Evolutionary conservation across 30 jellyfish, hydroid and myxozoan genomes (phyloP), one percentile per base, ranked within the genome.

Genomic region (Aurelia sp.): DNA sequence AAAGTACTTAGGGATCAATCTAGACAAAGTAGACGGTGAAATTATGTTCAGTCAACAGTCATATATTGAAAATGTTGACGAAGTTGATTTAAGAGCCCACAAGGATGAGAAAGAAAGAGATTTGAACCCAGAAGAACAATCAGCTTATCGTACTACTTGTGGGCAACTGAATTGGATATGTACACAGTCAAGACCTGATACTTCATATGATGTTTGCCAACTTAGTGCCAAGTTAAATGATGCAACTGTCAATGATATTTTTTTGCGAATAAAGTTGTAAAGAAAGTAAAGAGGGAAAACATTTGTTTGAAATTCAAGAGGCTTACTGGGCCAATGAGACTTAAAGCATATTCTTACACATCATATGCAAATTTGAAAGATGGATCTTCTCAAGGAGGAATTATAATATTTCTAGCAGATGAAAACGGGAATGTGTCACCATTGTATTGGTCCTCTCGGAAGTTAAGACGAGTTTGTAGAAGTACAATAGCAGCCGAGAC

Each of bases 401-500:
- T 0, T 4, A 37, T 37, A 4, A 37, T 37, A 37, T 37, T 37
- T 37, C 48, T 37, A 6, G 48, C 48, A 37, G 48, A 37, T 37
- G 48, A 37, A 37, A 37, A 37, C 1, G 48, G 48, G 48, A 37
- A 4, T 8, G 6, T 37, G 3, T 37, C 48, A 37, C 48, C 48
- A 37, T 37, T 37, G 9, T 37, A 19, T 48, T 73, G 85, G 85
- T 48, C 71, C 0, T 48, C 71, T 30, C 74, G 85, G 48, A 73
- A 51, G 70, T 73, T 73, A 74, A 51, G 85, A 48, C 73, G 85
- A 41, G 85, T 73, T 73, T 51, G 70, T 57, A 73, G 85, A 73
- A 73, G 85, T 73, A 73, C 85, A 48, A 73, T 73, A 73, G 85
- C 85, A 48, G 85, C 85, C 50, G 71, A 73, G 71, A 73, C 85